Percentiles rank a stretch among this genome's conserved stretches.
These are phyloP conservation scores for Numenius phaeopus DNA, from an alignment of 2,797 vertebrate species.

Conservation along the genomic window DNA sequence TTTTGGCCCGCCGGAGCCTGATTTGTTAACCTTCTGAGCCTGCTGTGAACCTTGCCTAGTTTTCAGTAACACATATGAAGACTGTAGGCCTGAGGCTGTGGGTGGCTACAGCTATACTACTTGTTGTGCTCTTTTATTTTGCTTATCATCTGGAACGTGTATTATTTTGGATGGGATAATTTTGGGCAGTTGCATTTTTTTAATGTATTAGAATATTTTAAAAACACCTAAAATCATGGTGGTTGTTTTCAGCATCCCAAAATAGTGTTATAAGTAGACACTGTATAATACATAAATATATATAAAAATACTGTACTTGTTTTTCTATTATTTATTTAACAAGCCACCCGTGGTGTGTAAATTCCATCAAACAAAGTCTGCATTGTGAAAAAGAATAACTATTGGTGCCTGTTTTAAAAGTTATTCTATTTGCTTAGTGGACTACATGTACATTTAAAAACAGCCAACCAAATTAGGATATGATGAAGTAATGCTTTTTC, in stretches of 20 bases:
- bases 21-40: constrained; percentile 36
- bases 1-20: not conserved
- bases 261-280: not conserved
- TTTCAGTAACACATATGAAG: not conserved
- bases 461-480: not conserved
- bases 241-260: not conserved
- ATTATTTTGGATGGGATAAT: not conserved
- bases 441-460: not conserved
- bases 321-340: constrained; percentile 28
- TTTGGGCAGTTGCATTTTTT: not conserved
- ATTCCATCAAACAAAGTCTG: not conserved
- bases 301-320: not conserved
- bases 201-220: not conserved
- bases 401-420: not conserved
- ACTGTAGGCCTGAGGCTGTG: not conserved
- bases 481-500: not conserved
- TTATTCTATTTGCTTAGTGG: not conserved
- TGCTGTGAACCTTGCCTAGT: not conserved
- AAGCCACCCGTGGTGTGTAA: not conserved
- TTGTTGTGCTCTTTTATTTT: not conserved
- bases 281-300: not conserved
- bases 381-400: not conserved
- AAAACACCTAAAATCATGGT: not conserved
- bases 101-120: not conserved
- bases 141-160: not conserved